phyloP scores from a whole-genome alignment of 2,113 vertebrate genomes.

The Bos indicus region DNA sequence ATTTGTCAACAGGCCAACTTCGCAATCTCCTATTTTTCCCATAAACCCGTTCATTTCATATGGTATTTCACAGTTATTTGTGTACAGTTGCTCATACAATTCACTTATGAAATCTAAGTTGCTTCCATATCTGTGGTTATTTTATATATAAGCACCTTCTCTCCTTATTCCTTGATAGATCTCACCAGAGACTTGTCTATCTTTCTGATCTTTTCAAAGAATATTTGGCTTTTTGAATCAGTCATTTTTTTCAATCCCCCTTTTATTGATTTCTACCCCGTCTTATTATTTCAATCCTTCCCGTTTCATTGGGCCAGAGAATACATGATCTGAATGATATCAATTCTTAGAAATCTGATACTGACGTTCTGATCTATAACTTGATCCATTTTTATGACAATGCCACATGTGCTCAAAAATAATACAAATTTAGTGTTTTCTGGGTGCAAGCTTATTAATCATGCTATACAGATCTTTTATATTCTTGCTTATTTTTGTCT shows the following conservation, averaged over 20 bases:
- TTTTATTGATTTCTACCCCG: neutral
- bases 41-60: neutral
- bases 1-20: neutral
- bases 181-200: neutral
- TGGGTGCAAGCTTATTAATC: neutral
- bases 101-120: neutral
- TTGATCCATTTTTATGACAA: neutral
- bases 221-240: neutral
- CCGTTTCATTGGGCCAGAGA: neutral
- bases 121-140: neutral
- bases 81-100: neutral
- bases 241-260: neutral
- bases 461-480: neutral
- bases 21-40: neutral
- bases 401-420: constrained; percentile 2
- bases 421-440: neutral
- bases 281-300: constrained; percentile 14
- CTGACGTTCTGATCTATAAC: neutral
- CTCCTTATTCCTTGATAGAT: neutral
- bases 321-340: neutral
- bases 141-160: neutral
- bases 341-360: neutral
- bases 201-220: constrained; percentile 13
- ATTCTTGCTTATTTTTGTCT: constrained; percentile 14
- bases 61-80: neutral